phyloP scores from a whole-genome alignment of 2,888 invertebrate species.

The Drosophila dives region DNA sequence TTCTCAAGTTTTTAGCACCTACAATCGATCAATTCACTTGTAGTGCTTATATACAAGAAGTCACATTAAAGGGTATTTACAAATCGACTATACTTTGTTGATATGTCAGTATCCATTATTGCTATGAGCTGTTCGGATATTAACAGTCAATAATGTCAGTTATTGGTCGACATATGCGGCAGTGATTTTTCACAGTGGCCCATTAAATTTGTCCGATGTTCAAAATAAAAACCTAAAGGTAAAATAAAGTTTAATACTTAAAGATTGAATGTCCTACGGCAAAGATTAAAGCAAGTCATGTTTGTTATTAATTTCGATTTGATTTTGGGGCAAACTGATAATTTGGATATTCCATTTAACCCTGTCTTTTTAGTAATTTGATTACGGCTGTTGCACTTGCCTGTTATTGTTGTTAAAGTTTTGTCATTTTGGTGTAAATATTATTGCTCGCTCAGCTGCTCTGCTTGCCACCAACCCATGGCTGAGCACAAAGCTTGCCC shows the following conservation, averaged over 20 bases:
- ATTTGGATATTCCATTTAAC: conserved; percentile 14
- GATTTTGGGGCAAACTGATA: conserved; percentile 1
- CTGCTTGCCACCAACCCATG: conserved; percentile 28
- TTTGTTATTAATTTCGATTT: conserved; percentile 16
- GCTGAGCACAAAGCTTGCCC: background rate
- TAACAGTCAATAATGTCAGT: conserved; percentile 77
- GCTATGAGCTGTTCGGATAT: conserved; percentile 50
- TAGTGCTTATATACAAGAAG: background rate
- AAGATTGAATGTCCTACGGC: conserved; percentile 12
- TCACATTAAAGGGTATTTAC: conserved; percentile 11
- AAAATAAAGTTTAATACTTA: conserved; percentile 25
- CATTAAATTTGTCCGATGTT: conserved; percentile 46
- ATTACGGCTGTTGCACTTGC: conserved; percentile 12
- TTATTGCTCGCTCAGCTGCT: conserved; percentile 53
- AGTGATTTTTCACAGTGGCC: conserved; percentile 63
- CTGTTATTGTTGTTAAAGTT: conserved; percentile 41
- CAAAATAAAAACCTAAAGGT: background rate
- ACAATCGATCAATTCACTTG: background rate
- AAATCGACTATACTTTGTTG: background rate
- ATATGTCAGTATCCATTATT: conserved; percentile 18
- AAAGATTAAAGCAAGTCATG: conserved; percentile 4
- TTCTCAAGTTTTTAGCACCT: background rate
- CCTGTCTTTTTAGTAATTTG: conserved; percentile 1
- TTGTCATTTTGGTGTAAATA: conserved; percentile 59
- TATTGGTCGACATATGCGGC: conserved; percentile 69